Base-by-base conservation (phyloP, 2,113 vertebrate genomes). In the Gorsachius goisagi region DNA sequence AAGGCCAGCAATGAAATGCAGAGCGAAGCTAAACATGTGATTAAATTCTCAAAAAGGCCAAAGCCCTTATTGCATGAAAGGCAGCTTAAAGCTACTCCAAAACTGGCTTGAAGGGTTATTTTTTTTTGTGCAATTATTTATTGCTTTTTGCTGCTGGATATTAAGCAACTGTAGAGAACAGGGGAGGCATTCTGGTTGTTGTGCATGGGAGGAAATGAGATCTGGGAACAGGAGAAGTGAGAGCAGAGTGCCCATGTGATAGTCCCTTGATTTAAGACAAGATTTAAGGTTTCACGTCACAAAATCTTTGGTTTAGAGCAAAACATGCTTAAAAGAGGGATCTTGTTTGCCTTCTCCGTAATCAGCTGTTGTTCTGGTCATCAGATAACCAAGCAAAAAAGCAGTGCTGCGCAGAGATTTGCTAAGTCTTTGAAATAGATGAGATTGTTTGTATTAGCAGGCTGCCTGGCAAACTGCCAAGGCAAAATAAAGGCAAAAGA, bases 31-130 rank as follows among this genome's bases (percentile, higher is more conserved):
- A 67, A 90, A 84, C 19, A 19, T 68, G 72, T 92, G 88, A 94
- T 93, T 87, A 87, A 78, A 71, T 85, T 91, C 49, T 58, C 81
- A 82, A 88, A 95, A 95, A 84, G 72, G 68, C 66, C 89, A 84
- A 90, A 96, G 69, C 79, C 66, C 44, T 75, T 75, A 52, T 37
- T 72, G 64, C 64, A 30, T 32, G 49, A 73, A 84, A 79, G 76
- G 80, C 86, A 87, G 88, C 64, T 89, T 96, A 95, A 73, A 82
- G 66, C 62, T 87, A 82, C 62, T 35, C n/a, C 66, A 84, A 87
- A 92, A 92, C 22, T 92, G 73, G 21, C 49, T 75, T 19, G 35
- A 84, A 72, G 49, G n/a, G 49, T 39, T 74, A 8, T 68, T 47
- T 20, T 50, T 86, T 77, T 71, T 28, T 32, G 19, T 55, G 13